These are phyloP conservation scores for Drosophila meridiana DNA, from an alignment of 2,888 invertebrate species.

Conservation along the genomic window DNA sequence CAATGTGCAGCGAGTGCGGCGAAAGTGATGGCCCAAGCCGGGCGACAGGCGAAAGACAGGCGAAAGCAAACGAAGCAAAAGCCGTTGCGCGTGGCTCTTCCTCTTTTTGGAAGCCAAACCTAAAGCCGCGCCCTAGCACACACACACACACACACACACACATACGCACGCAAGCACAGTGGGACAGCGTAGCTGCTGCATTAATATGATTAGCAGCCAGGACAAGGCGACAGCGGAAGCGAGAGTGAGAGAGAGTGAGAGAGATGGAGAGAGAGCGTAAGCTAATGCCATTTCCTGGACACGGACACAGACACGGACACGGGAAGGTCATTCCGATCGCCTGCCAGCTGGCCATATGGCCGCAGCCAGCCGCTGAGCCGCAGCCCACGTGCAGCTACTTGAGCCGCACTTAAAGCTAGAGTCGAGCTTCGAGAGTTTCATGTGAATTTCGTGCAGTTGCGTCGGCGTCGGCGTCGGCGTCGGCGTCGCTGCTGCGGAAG, in stretches of 20 bases:
- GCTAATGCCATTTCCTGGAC: slow-evolving; percentile 74
- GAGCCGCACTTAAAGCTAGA: slow-evolving; percentile 26
- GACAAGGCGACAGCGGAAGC: slow-evolving; percentile 10
- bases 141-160: slow-evolving; percentile 29
- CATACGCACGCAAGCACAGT: slow-evolving; percentile 26
- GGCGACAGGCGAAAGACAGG: slow-evolving; percentile 27
- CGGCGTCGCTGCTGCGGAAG: slow-evolving; percentile 60
- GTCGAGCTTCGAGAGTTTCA: slow-evolving; percentile 20
- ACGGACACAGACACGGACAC: slow-evolving; percentile 26
- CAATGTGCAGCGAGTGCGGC: slow-evolving; percentile 61
- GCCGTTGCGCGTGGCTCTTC: slow-evolving; percentile 22
- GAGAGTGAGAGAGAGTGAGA: slow-evolving; percentile 21
- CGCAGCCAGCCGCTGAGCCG: slow-evolving; percentile 18
- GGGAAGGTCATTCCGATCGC: slow-evolving; percentile 66
- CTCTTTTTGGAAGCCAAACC: slow-evolving; percentile 57
- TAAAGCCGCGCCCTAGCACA: slow-evolving; percentile 55
- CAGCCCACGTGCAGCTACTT: slow-evolving; percentile 55
- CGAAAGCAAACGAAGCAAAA: slow-evolving; percentile 37
- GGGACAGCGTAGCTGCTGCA: slow-evolving; percentile 52
- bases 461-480: slow-evolving; percentile 47
- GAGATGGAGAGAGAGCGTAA: slow-evolving; percentile 17
- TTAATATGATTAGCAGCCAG: slow-evolving; percentile 74
- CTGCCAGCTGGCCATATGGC: slow-evolving; percentile 65
- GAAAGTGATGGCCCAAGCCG: slow-evolving; percentile 62
- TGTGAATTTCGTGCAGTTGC: slow-evolving; percentile 44